These are phyloP conservation scores for Chesias legatella DNA, from an alignment of 2,888 invertebrate genomes.

Conservation along the genomic window DNA sequence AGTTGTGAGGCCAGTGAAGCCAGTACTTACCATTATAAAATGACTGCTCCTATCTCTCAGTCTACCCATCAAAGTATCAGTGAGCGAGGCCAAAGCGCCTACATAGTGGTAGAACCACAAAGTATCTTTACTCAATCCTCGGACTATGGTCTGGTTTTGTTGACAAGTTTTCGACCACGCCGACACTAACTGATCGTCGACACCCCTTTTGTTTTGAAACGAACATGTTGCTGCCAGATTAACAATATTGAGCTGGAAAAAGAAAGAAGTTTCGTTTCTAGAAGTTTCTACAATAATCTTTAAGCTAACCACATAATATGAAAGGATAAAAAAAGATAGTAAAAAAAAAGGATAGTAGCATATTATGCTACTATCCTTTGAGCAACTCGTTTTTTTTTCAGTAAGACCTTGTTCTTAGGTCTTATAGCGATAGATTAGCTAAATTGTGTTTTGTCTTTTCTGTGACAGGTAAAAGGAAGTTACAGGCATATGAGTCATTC, in stretches of 20 bases:
- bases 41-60: slow-evolving; percentile 32
- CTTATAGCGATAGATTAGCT: too few species aligned
- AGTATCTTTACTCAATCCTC: slow-evolving; percentile 30
- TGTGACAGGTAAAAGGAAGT: too few species aligned
- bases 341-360: too few species aligned
- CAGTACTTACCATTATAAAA: slow-evolving; percentile 45
- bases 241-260: slow-evolving; percentile 49
- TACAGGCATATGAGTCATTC: too few species aligned
- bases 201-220: slow-evolving; percentile 31
- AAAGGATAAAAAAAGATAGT: too few species aligned
- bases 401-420: too few species aligned
- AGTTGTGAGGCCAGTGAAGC: too few species aligned
- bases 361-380: too few species aligned
- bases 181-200: slow-evolving; percentile 39
- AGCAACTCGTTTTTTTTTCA: too few species aligned
- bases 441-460: too few species aligned
- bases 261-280: slow-evolving; percentile 4
- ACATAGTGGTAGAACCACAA: slow-evolving; percentile 52
- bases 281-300: too few species aligned
- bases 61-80: slow-evolving; percentile 35
- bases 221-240: slow-evolving; percentile 50
- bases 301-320: too few species aligned
- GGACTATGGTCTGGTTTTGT: slow-evolving; percentile 26
- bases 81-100: slow-evolving; percentile 43
- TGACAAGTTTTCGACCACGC: slow-evolving; percentile 54